Evolutionary conservation across 2,888 invertebrate species (phyloP), one percentile per base, ranked within the genome.

Genomic region (Oeneis ivallda): DNA sequence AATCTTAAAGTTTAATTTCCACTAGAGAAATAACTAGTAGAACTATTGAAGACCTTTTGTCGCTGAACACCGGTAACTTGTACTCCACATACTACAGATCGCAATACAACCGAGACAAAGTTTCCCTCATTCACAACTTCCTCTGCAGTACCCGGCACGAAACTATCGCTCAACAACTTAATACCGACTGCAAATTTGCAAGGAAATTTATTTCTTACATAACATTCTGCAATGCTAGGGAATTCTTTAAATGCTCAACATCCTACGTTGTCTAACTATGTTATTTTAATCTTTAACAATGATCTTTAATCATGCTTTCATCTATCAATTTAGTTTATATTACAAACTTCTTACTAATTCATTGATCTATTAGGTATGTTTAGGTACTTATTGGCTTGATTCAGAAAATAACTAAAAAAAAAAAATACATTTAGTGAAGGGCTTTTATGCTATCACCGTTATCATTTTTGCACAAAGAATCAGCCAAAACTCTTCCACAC

Each of bases 161-260:
- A 80, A 79, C 80, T 79, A 75, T 73, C 66, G 67, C 54, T 65
- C 72, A 75, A 78, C 78, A 79, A 79, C 76, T 81, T 83, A 77
- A 79, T 74, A 77, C 76, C 72, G 71, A 75, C 78, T 79, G 83
- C 85, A 86, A 86, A 87, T 88, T 86, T 81, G 76, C 82, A 79
- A 79, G 78, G 76, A 83, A 86, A 89, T 89, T 88, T 87, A 88
- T 87, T 85, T 77, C 72, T 77, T 74, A 78, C 77, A 75, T 76
- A 68, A 78, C 74, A 78, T 78, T 80, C 79, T 75, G 63, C 63
- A 61, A 47, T 26, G 61, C 61, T 58, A 26, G 19, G 52, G 53
- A 49, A 53, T 60, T 63, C 8, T 53, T 37, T 53, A 15, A 53
- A 34, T 53, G 34, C 37, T 53, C 34, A 34, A n/a, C 37, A 37